Conservation (phyloP, 2,888 invertebrate species). For the Hemicrepidius hirtus region DNA sequence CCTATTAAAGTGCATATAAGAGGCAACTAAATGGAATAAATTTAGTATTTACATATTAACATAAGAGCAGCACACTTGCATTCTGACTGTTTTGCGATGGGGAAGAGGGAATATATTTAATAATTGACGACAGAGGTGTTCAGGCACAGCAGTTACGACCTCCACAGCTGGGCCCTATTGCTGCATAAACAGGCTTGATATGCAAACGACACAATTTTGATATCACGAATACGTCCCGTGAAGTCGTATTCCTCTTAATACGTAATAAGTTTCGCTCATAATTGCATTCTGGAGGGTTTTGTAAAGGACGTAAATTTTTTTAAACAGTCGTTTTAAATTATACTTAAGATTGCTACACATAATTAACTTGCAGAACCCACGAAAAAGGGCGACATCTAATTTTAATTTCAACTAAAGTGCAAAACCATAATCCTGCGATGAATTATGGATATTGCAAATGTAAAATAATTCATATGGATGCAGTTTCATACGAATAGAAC, state of each 20-base stretch:
- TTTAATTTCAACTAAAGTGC: slow-evolving; percentile 39
- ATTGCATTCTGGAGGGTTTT: slow-evolving; percentile 1
- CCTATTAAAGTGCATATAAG: slow-evolving; percentile 2
- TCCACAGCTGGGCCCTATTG: slow-evolving; percentile 66
- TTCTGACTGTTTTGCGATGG: slow-evolving; percentile 14
- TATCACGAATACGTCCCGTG: slow-evolving; percentile 48
- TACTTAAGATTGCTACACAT: background rate
- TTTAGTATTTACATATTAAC: slow-evolving; percentile 11
- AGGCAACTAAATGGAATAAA: background rate
- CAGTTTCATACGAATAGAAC: slow-evolving; percentile 59
- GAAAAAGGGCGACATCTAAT: background rate
- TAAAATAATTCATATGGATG: slow-evolving; percentile 64
- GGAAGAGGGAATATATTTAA: slow-evolving; percentile 60
- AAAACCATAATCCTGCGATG: slow-evolving; percentile 47
- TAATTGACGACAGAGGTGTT: slow-evolving; percentile 65
- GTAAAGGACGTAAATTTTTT: background rate
- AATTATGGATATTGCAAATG: slow-evolving; percentile 62
- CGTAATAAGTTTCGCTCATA: slow-evolving; percentile 23
- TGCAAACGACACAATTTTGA: slow-evolving; percentile 63
- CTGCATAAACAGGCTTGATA: slow-evolving; percentile 67
- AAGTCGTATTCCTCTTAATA: slow-evolving; percentile 26
- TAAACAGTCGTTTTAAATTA: background rate
- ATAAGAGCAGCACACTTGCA: slow-evolving; percentile 21
- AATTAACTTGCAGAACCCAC: background rate
- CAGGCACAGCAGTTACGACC: slow-evolving; percentile 65